Evolutionary conservation across 2,113 vertebrate genomes (phyloP).

Genomic region (Sinosuthora webbiana): DNA sequence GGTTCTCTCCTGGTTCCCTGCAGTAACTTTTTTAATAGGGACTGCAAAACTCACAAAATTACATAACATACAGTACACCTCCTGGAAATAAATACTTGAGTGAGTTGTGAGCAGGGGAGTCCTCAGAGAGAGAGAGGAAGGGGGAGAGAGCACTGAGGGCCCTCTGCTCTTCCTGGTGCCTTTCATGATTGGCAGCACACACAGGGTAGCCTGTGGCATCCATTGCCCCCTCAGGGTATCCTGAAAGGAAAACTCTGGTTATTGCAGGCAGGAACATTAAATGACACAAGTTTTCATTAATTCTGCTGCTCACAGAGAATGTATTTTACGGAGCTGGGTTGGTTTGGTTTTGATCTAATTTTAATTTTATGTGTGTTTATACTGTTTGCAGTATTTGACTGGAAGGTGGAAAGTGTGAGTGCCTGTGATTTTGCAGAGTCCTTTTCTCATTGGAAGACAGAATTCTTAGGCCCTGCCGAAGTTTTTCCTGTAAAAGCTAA

Average conservation of each 20-base stretch:
- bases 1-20: background rate
- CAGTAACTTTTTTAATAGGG: background rate
- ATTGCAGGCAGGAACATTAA: background rate
- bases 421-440: background rate
- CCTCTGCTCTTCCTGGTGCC: background rate
- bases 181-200: background rate
- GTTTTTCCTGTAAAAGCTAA: background rate
- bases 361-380: background rate
- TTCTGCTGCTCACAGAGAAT: background rate
- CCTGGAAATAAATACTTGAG: background rate
- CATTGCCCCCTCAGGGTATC: background rate
- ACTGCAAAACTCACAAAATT: background rate
- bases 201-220: background rate
- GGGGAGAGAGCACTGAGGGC: accelerated
- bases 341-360: background rate
- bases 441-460: background rate
- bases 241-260: background rate
- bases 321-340: background rate
- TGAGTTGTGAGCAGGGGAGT: accelerated
- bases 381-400: background rate
- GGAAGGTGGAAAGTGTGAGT: background rate
- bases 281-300: background rate
- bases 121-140: background rate
- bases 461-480: background rate
- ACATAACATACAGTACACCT: background rate